Evolutionary conservation across 2,113 vertebrate species (phyloP).

Genomic region (Trichomycterus rosablanca): DNA sequence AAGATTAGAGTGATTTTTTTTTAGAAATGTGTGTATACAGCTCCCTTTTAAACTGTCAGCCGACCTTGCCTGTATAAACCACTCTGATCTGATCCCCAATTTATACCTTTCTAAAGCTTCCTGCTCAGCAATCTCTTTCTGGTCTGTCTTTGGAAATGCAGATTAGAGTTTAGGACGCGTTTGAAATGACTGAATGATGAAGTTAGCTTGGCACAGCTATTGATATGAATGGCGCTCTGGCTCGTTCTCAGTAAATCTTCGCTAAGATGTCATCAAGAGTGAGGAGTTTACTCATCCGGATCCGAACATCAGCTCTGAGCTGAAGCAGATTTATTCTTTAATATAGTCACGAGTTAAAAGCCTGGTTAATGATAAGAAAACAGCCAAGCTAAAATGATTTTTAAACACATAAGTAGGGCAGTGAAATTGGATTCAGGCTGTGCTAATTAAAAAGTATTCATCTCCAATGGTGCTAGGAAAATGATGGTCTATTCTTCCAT

Average conservation of each 20-base stretch:
- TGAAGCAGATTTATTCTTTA: conserved; percentile 20
- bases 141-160: conserved; percentile 18
- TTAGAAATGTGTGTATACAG: conserved; percentile 31
- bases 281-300: conserved; percentile 32
- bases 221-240: conserved; percentile 26
- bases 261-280: conserved; percentile 23
- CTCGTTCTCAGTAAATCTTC: conserved; percentile 20
- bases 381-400: conserved; percentile 35
- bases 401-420: conserved; percentile 30
- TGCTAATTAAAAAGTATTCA: conserved; percentile 38
- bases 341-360: conserved; percentile 27
- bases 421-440: conserved; percentile 35
- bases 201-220: conserved; percentile 31
- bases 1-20: conserved; percentile 52
- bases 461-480: conserved; percentile 33
- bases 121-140: conserved; percentile 10
- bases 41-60: conserved; percentile 24
- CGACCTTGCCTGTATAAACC: conserved; percentile 40
- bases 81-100: conserved; percentile 45
- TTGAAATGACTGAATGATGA: conserved; percentile 29
- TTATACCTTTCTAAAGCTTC: conserved; percentile 33
- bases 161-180: conserved; percentile 29
- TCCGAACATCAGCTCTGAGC: conserved; percentile 24
- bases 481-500: conserved; percentile 16
- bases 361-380: conserved; percentile 33